A percentile compares a stretch with the other conserved stretches of the same genome.
Conservation (phyloP, 2,888 invertebrate species). For the Prosopocoilus inquinatus region DNA sequence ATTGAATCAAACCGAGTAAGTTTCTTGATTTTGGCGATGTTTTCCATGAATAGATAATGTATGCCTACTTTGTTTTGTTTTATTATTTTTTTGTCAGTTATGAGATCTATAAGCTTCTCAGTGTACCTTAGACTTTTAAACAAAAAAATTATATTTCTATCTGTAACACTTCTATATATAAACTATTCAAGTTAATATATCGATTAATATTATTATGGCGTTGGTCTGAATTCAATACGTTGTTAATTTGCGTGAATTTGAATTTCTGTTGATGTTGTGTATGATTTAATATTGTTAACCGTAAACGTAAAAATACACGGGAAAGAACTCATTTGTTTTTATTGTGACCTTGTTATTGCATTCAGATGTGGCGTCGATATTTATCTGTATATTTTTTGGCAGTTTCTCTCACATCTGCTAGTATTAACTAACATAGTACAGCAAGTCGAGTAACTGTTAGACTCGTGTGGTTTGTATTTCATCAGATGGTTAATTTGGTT, state of each 20-base stretch:
- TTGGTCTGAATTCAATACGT: slow-evolving; percentile 27
- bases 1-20: too few relatives aligned
- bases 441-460: slow-evolving; percentile 25
- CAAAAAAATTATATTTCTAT: slow-evolving; percentile 27
- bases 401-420: slow-evolving; percentile 25
- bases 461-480: slow-evolving; percentile 28
- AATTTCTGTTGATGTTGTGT: too few relatives aligned
- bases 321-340: not conserved
- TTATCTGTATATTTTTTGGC: slow-evolving; percentile 26
- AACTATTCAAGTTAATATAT: slow-evolving; percentile 32
- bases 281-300: not conserved
- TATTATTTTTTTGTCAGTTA: slow-evolving; percentile 11
- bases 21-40: too few relatives aligned
- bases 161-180: slow-evolving; percentile 34
- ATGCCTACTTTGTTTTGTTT: not conserved
- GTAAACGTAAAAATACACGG: not conserved
- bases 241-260: too few relatives aligned
- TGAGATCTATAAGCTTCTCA: slow-evolving; percentile 31
- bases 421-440: slow-evolving; percentile 20
- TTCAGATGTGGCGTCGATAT: slow-evolving; percentile 15
- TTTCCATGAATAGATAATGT: too few relatives aligned
- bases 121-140: slow-evolving; percentile 36
- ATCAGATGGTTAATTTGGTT: slow-evolving; percentile 23
- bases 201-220: slow-evolving; percentile 29
- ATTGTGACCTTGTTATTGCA: not conserved